Percentiles rank a stretch among this genome's conserved stretches.
These are phyloP conservation scores for Ochropleura plecta DNA, from an alignment of 2,888 invertebrate species.

Conservation along the genomic window DNA sequence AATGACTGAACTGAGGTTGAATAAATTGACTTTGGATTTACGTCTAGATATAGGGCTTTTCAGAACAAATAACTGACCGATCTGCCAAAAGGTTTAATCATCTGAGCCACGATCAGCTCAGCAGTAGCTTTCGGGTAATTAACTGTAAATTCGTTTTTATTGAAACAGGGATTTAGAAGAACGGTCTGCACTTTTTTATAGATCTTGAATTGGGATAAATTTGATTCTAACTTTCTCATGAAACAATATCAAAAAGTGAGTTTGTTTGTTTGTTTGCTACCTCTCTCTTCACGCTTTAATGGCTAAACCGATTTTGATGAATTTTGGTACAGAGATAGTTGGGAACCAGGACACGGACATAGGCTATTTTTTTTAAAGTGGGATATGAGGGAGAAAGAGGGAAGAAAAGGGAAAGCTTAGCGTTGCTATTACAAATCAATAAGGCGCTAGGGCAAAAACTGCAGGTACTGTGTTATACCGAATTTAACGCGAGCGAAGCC, in stretches of 20 bases:
- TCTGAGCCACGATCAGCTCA: too few relatives aligned
- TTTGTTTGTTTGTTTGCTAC: not conserved
- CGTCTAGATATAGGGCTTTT: not conserved
- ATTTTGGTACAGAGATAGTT: too few relatives aligned
- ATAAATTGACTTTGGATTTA: constrained; percentile 2
- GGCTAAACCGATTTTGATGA: too few relatives aligned
- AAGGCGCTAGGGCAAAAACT: too few relatives aligned
- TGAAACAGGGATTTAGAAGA: not conserved
- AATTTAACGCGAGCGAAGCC: too few relatives aligned
- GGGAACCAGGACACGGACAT: too few relatives aligned
- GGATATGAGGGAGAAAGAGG: too few relatives aligned
- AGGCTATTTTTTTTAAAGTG: too few relatives aligned
- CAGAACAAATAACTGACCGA: not conserved
- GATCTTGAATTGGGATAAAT: constrained; percentile 19
- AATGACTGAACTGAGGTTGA: not conserved
- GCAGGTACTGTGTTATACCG: too few relatives aligned
- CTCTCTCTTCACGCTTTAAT: too few relatives aligned
- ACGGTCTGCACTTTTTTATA: not conserved
- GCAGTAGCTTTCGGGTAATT: not conserved
- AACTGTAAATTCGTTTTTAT: not conserved
- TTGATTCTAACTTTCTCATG: not conserved
- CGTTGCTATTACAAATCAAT: too few relatives aligned
- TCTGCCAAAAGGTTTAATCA: not conserved
- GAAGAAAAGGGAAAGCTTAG: too few relatives aligned
- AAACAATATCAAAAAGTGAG: not conserved